Evolutionary conservation across 2,797 vertebrate genomes (phyloP).

Genomic region (Cryptoblepharus egeriae): DNA sequence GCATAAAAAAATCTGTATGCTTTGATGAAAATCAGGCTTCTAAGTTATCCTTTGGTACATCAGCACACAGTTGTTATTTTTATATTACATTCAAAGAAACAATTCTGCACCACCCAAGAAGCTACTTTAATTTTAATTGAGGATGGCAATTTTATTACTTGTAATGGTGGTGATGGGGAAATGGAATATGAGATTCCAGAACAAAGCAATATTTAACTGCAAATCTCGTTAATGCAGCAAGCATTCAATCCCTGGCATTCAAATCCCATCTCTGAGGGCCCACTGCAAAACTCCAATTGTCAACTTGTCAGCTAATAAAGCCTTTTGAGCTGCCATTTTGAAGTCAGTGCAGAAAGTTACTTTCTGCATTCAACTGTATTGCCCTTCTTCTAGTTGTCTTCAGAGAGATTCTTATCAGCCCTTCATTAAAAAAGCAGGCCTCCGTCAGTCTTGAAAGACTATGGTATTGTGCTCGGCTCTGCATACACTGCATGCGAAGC

Average conservation of each 20-base stretch:
- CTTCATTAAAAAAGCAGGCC: too few relatives aligned
- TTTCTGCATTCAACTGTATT: rapidly evolving
- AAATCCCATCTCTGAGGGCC: not conserved
- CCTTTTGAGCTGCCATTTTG: not conserved
- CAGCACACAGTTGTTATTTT: slow-evolving; percentile 32
- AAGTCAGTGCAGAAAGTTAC: not conserved
- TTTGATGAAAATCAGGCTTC: slow-evolving; percentile 39
- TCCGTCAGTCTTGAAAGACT: too few relatives aligned
- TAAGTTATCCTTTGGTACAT: slow-evolving; percentile 40
- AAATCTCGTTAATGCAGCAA: slow-evolving; percentile 34
- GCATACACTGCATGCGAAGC: too few relatives aligned
- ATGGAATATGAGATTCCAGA: not conserved
- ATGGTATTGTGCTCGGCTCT: too few relatives aligned
- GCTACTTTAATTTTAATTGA: slow-evolving; percentile 16
- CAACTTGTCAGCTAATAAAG: not conserved
- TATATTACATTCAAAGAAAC: slow-evolving; percentile 51
- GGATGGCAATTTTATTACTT: not conserved
- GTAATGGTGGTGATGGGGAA: slow-evolving; percentile 5
- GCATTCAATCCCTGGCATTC: not conserved
- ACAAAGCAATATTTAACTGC: slow-evolving; percentile 25
- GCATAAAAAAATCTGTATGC: slow-evolving; percentile 57
- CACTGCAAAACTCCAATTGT: not conserved
- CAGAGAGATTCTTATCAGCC: slow-evolving; percentile 10
- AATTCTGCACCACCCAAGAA: slow-evolving; percentile 41
- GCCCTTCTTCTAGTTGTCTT: not conserved